Base-by-base conservation (phyloP, 2,888 invertebrate genomes). In the Melanostoma scalare region DNA sequence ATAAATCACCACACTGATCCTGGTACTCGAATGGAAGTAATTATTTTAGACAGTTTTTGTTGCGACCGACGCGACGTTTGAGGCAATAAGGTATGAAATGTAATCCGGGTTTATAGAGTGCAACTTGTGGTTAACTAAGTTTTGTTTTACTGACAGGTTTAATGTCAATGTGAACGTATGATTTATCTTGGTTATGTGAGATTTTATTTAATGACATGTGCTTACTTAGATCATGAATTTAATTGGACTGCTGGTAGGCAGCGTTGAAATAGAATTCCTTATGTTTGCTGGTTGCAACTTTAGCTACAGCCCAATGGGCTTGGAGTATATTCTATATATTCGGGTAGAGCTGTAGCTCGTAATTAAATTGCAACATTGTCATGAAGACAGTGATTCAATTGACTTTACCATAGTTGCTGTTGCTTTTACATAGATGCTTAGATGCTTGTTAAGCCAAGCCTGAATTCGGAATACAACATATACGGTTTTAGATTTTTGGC, bases 1-100 rank as follows among this genome's bases (percentile, higher is more conserved):
- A 69, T 65, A 79, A 74, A 84, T 79, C 84, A 84, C 69, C 61
- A 71, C 53, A 40, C 48, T 84, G 84, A 71, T 84, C 79, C 84
- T 79, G 79, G 48, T 71, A 74, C 75, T 69, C 36, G 44, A 55
- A 48, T 79, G 79, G 84, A 84, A 79, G 55, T 84, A 84, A 84
- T 84, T 74, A 71, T 60, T 60, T 74, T 5, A 56, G 84, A 84
- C 79, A 75, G 73, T 52, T 73, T 58, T 58, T 55, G 52, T 73
- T 73, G 9, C 3, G 30, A 38, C 4, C 4, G 31, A 42, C 42
- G 31, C 35, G 3, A 48, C 36, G 48, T 35, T 8, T 10, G 8
- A 46, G 5, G 77, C 68, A 73, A 35, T 72, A 52, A 81, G 67
- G 58, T 20, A 20, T 74, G 73, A 73, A 74, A 65, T 65, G 40